phyloP scores from a whole-genome alignment of 2,113 vertebrate species.

The Ailuropoda melanoleuca region DNA sequence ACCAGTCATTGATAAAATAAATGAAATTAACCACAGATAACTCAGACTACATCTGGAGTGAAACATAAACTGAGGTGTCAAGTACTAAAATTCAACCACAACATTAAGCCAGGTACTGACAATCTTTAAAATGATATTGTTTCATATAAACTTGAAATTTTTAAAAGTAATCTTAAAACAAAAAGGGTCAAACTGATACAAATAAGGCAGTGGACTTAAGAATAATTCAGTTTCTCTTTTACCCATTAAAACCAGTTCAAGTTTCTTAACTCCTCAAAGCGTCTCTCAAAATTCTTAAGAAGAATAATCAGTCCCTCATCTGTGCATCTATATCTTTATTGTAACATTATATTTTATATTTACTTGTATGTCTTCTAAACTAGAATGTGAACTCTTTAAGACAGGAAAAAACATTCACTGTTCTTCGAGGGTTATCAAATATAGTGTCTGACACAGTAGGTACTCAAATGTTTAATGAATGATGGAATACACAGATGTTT shows the following conservation, averaged over 20 bases:
- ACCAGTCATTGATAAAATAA: not conserved
- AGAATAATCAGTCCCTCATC: not conserved
- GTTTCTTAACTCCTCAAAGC: not conserved
- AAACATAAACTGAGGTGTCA: not conserved
- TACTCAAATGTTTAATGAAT: not conserved
- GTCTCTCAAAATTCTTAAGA: not conserved
- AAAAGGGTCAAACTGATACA: not conserved
- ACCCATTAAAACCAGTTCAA: not conserved
- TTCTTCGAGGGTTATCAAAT: not conserved
- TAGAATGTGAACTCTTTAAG: conserved; percentile 1
- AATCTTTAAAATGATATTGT: not conserved
- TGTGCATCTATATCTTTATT: not conserved
- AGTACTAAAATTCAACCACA: conserved; percentile 29
- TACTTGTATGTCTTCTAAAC: not conserved
- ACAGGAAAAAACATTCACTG: not conserved
- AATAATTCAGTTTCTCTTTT: conserved; percentile 15
- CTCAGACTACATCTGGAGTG: not conserved
- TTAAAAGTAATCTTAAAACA: not conserved
- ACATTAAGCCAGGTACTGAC: not conserved
- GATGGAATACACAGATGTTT: not conserved
- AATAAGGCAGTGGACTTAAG: not conserved
- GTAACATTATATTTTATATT: not conserved
- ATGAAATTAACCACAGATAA: not conserved
- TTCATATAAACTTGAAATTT: not conserved
- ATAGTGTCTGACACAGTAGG: not conserved